Conservation (phyloP, 2,888 invertebrate species). For the Rapana venosa region DNA sequence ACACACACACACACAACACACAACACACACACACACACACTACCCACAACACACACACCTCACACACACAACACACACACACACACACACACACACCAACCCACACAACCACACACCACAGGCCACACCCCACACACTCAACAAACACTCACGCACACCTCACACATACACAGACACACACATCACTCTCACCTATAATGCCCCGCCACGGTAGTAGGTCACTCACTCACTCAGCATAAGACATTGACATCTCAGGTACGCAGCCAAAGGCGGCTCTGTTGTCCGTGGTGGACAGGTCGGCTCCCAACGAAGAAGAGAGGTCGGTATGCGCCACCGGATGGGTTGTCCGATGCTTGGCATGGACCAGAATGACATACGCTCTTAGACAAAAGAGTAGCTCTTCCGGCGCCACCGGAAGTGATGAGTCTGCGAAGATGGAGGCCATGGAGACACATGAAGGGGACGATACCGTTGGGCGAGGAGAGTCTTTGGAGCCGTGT, state of each 20-base stretch:
- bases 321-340: background rate
- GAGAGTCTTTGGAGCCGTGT: slow-evolving; percentile 28
- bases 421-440: slow-evolving; percentile 22
- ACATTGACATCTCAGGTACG: background rate
- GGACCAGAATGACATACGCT: slow-evolving; percentile 13
- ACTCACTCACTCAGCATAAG: background rate
- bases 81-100: background rate
- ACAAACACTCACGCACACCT: too few relatives aligned
- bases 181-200: too few relatives aligned
- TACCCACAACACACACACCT: background rate
- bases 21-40: background rate
- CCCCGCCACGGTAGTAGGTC: background rate
- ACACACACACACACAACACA: slow-evolving; percentile 16
- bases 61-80: background rate
- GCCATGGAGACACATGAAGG: slow-evolving; percentile 19
- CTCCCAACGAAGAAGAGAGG: slow-evolving; percentile 11
- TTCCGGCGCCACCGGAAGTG: slow-evolving; percentile 12
- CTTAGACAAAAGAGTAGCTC: slow-evolving; percentile 21
- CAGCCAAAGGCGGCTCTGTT: background rate
- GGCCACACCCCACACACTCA: background rate
- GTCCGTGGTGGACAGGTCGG: background rate
- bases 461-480: background rate
- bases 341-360: slow-evolving; percentile 28
- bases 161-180: too few relatives aligned
- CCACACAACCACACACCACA: background rate